Percentiles rank a stretch among this genome's conserved stretches.
phyloP scores from a whole-genome alignment of 2,797 vertebrate genomes.

The Myiotriccus ornatus region DNA sequence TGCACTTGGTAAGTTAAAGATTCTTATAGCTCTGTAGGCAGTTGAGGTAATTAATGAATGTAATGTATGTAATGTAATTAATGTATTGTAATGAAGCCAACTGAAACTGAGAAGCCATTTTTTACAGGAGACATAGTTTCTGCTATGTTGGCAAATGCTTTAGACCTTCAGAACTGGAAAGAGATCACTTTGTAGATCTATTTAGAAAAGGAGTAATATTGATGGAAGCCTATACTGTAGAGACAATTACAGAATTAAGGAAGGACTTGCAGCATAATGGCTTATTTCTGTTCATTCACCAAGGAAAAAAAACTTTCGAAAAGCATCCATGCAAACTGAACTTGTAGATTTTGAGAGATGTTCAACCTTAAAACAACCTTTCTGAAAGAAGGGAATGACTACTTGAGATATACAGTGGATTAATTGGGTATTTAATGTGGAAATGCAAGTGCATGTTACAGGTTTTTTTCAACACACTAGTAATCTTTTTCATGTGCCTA shows the following conservation, averaged over 20 bases:
- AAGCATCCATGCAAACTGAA: neutral
- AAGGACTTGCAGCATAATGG: neutral
- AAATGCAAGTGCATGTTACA: neutral
- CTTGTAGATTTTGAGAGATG: neutral
- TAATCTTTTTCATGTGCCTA: neutral
- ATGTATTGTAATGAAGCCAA: neutral
- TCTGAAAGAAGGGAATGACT: neutral
- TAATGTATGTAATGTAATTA: no score
- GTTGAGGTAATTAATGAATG: neutral
- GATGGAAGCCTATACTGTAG: neutral
- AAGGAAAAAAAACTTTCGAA: neutral
- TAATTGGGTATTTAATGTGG: neutral
- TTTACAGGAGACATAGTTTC: neutral
- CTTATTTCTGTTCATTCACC: neutral
- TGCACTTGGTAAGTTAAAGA: neutral
- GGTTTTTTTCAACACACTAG: neutral
- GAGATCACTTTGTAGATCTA: neutral
- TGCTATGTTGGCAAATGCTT: neutral
- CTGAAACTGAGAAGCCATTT: neutral
- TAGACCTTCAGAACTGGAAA: neutral
- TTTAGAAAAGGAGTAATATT: neutral
- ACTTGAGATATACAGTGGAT: neutral
- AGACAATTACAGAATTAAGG: neutral
- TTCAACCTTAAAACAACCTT: neutral
- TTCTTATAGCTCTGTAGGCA: neutral